Conservation (phyloP, 2,113 vertebrate species). For the Rutilus rutilus region DNA sequence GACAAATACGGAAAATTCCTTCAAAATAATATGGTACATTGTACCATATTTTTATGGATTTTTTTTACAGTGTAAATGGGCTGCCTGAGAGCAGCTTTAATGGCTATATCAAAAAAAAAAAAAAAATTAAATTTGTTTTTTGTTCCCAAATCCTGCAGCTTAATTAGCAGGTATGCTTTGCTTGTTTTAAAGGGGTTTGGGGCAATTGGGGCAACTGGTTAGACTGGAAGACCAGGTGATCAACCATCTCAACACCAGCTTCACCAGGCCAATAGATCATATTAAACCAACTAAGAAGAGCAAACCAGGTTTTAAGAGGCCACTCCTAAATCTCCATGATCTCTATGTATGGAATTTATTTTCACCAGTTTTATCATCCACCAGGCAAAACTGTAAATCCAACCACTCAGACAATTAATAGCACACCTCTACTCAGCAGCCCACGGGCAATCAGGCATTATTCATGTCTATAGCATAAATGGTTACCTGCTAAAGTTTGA, state of each 20-base stretch:
- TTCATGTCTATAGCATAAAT: background rate
- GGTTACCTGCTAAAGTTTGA: background rate
- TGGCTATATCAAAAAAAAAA: too few relatives aligned
- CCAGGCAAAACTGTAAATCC: background rate
- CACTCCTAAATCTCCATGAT: background rate
- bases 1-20: too few relatives aligned
- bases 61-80: too few relatives aligned
- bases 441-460: background rate
- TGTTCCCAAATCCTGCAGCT: too few relatives aligned
- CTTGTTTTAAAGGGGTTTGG: too few relatives aligned
- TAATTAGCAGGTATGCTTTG: too few relatives aligned
- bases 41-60: too few relatives aligned
- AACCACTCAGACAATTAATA: background rate
- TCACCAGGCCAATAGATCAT: background rate
- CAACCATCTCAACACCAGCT: background rate
- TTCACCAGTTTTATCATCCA: background rate
- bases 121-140: too few relatives aligned
- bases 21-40: too few relatives aligned
- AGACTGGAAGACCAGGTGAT: background rate
- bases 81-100: too few relatives aligned
- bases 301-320: background rate
- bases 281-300: background rate
- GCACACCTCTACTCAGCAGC: background rate
- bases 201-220: background rate
- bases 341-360: background rate